Evolutionary conservation across 2,797 vertebrate genomes (phyloP), one percentile per base, ranked within the genome.

Genomic region (Scleropages formosus): DNA sequence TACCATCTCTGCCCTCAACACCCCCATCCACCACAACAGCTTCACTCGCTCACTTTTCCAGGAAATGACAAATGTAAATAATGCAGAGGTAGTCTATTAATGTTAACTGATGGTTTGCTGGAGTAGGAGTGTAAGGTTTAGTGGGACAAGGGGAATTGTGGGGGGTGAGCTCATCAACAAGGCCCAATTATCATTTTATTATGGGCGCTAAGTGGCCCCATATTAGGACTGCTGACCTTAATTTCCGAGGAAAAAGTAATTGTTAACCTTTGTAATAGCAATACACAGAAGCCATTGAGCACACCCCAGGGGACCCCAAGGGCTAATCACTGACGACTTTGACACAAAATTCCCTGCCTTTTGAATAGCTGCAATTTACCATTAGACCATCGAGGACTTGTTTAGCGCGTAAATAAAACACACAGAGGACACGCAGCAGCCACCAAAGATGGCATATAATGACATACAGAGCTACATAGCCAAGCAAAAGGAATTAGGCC

Each of bases 221-320:
- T 93, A 95, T 92, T 89, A 92, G 91, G 95, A 94, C 94, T 93
- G 91, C 82, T 81, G 90, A 91, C 95, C 94, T 91, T 95, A 90
- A 94, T 96, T 94, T 95, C 88, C 91, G 77, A 85, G 86, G 80
- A 87, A 89, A 92, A 89, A 91, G 89, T 89, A 89, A 93, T 91
- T 89, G 89, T 89, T 93, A 92, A 91, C 90, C 90, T 88, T 84
- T 84, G 78, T 87, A 88, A 91, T 85, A 83, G 84, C 70, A 76
- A 91, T 86, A 87, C 84, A 85, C 82, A 85, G 84, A 87, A 87
- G 87, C 83, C 82, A 84, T 88, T 91, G 87, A 89, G 81, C 85
- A 81, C 84, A 85, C 83, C 84, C 85, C 78, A 53, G 82, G 85
- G 87, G 80, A 80, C 80, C 77, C 77, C 76, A 61, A 13, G 20